phyloP scores from a whole-genome alignment of 1,140 invertebrate species.

The Coenobita brevimanus region DNA sequence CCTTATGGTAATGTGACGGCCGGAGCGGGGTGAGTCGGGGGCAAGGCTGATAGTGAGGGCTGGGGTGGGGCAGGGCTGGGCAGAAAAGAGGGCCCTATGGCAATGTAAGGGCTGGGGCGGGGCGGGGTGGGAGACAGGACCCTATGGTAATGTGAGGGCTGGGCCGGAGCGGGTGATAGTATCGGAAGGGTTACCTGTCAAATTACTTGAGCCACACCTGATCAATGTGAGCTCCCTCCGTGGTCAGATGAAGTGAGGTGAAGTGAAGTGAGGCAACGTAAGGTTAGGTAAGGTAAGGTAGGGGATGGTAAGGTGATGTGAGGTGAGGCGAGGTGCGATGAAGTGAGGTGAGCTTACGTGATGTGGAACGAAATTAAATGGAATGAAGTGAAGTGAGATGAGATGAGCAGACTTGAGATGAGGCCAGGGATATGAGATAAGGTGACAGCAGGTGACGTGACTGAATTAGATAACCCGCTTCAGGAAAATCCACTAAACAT shows the following conservation, averaged over 20 bases:
- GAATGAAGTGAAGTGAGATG: neutral
- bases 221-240: no score
- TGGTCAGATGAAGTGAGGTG: no score
- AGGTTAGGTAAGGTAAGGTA: neutral
- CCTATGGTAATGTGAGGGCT: constrained; percentile 22
- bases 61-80: neutral
- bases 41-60: neutral
- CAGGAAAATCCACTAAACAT: no score
- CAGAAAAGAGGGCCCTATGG: neutral
- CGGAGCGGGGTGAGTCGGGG: neutral
- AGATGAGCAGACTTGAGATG: no score
- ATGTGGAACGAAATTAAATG: neutral
- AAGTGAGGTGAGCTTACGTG: neutral
- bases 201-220: no score
- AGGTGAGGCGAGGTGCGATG: no score
- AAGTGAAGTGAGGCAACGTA: neutral
- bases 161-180: constrained; percentile 8
- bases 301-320: constrained; percentile 6
- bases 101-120: neutral
- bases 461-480: no score
- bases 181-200: constrained; percentile 12
- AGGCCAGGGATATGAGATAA: no score
- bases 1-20: no score
- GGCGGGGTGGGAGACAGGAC: neutral
- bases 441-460: no score